These are phyloP conservation scores for Marasmarcha lunaedactyla DNA, from an alignment of 2,888 invertebrate genomes.

Conservation along the genomic window DNA sequence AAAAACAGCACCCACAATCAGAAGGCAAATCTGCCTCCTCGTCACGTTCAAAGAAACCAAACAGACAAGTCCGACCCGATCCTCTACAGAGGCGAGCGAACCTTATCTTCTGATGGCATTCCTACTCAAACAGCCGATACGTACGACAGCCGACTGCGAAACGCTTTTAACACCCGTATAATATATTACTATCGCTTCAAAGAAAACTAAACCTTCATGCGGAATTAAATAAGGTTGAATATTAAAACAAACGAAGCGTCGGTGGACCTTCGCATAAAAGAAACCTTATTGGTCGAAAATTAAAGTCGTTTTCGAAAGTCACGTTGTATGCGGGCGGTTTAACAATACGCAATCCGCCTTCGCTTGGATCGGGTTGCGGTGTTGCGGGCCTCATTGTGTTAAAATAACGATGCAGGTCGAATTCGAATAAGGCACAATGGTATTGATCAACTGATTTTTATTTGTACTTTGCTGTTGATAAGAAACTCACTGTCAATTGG, in stretches of 20 bases:
- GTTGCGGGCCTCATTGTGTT: constrained; percentile 68
- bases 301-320: constrained; percentile 62
- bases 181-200: constrained; percentile 21
- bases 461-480: constrained; percentile 32
- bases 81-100: too few species aligned
- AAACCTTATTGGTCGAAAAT: constrained; percentile 55
- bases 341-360: constrained; percentile 71
- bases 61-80: too few species aligned
- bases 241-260: constrained; percentile 8
- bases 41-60: too few species aligned
- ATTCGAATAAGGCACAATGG: constrained; percentile 49
- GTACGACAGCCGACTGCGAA: constrained; percentile 66
- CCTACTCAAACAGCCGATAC: constrained; percentile 59
- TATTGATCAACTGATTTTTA: constrained; percentile 41
- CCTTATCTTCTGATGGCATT: constrained; percentile 68
- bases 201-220: constrained; percentile 23
- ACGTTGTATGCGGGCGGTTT: constrained; percentile 53
- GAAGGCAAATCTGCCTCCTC: too few species aligned
- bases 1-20: too few species aligned
- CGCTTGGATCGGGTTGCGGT: constrained; percentile 67
- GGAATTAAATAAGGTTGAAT: constrained; percentile 15
- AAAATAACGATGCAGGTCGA: constrained; percentile 57
- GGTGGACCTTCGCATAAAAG: constrained; percentile 38
- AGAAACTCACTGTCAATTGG: constrained; percentile 21
- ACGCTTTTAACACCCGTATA: constrained; percentile 65